phyloP scores from a whole-genome alignment of 2,797 vertebrate genomes.

The Pseudochaenichthys georgianus region DNA sequence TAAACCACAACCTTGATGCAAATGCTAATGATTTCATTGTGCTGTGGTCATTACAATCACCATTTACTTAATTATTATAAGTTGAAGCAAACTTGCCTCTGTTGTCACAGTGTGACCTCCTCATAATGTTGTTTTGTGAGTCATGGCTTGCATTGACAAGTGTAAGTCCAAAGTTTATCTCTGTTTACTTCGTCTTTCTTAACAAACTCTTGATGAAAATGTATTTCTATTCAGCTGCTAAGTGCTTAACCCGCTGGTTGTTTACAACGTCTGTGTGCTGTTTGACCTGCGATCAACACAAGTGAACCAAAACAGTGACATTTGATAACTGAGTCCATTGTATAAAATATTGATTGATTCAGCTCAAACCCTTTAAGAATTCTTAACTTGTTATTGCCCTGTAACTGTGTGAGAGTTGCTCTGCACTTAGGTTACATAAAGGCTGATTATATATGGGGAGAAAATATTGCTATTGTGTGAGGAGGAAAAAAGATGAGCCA shows the following conservation, averaged over 20 bases:
- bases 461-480: no score
- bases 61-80: no score
- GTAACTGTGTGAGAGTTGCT: neutral
- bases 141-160: neutral
- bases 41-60: no score
- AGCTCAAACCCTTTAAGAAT: neutral
- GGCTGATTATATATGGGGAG: neutral
- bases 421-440: neutral
- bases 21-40: no score
- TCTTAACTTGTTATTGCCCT: neutral
- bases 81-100: no score
- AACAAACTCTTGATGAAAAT: no score
- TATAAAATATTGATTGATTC: neutral
- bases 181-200: neutral
- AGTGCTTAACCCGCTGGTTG: neutral
- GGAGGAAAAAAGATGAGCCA: neutral
- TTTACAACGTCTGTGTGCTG: no score
- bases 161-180: neutral
- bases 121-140: no score
- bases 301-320: neutral
- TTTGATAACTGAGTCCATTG: neutral
- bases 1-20: no score
- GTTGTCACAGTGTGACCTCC: no score
- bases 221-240: neutral
- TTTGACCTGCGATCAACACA: neutral